Conservation (phyloP, 1,140 invertebrate species). For the Oreohelix idahoensis region DNA sequence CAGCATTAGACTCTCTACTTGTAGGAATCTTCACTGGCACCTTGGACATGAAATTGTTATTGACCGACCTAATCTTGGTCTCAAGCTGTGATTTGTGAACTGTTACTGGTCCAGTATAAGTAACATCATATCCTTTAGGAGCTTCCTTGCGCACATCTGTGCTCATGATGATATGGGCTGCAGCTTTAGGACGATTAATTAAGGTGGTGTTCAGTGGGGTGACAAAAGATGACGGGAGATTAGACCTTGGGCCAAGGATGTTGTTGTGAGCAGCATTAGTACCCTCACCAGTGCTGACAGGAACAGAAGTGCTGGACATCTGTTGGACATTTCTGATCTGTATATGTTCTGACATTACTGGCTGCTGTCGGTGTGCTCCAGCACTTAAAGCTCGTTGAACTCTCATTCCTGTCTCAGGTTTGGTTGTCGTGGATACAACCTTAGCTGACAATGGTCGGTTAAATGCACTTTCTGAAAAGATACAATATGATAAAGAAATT, state of each 20-base stretch:
- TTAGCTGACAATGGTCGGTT: slow-evolving; percentile 57
- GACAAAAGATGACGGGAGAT: slow-evolving; percentile 14
- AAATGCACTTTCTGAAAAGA: slow-evolving; percentile 39
- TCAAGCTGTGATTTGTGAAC: slow-evolving; percentile 42
- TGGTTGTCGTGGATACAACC: slow-evolving; percentile 34
- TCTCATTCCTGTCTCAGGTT: slow-evolving; percentile 20
- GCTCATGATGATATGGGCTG: slow-evolving; percentile 64
- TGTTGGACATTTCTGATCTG: slow-evolving; percentile 27
- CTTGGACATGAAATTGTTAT: slow-evolving; percentile 64
- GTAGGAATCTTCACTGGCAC: slow-evolving; percentile 45
- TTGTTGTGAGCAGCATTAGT: background rate
- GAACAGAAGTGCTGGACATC: background rate
- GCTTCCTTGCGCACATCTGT: slow-evolving; percentile 1
- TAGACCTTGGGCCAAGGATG: slow-evolving; percentile 45
- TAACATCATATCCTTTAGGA: background rate
- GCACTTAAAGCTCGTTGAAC: slow-evolving; percentile 54
- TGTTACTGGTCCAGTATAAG: background rate
- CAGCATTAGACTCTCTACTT: slow-evolving; percentile 28
- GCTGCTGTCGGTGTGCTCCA: slow-evolving; percentile 37
- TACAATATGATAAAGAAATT: no score
- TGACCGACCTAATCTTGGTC: slow-evolving; percentile 44
- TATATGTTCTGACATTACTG: background rate
- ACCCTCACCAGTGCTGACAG: no score
- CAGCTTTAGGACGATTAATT: slow-evolving; percentile 57
- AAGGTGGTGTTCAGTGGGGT: slow-evolving; percentile 19